A percentile compares a stretch with the other conserved stretches of the same genome.
These are phyloP conservation scores for Pycnomerus fuliginosus DNA, from an alignment of 2,888 invertebrate species.

Conservation along the genomic window DNA sequence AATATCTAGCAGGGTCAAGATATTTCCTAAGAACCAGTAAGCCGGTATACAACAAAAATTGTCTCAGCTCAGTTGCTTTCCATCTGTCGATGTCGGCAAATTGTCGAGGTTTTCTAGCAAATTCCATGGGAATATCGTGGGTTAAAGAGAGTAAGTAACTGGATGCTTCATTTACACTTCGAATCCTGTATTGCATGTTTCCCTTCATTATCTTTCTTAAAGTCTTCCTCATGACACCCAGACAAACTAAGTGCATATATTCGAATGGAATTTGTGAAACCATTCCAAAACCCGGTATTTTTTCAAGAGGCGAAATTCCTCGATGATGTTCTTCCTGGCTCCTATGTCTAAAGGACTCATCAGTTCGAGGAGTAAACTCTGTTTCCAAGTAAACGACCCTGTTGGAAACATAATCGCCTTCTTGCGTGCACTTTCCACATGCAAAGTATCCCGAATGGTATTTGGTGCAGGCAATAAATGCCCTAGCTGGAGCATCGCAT, in stretches of 20 bases:
- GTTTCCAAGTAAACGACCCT: too few species aligned
- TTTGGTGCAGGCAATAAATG: too few species aligned
- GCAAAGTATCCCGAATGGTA: too few species aligned
- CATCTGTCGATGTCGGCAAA: conserved; percentile 17
- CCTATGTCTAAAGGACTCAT: not conserved
- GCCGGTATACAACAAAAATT: conserved; percentile 21
- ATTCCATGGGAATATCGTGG: conserved; percentile 19
- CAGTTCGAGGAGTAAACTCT: too few species aligned
- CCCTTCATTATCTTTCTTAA: not conserved
- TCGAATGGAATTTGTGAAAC: not conserved
- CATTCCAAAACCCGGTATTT: not conserved
- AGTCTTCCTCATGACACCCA: too few species aligned
- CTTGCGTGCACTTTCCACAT: too few species aligned
- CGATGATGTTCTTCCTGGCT: not conserved
- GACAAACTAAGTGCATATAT: not conserved
- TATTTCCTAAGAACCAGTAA: too few species aligned
- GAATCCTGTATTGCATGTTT: not conserved
- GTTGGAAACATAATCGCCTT: too few species aligned
- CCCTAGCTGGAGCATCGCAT: too few species aligned
- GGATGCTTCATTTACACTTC: not conserved
- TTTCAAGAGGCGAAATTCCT: not conserved
- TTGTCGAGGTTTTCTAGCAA: conserved; percentile 23
- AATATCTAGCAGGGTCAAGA: too few species aligned
- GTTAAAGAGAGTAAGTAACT: too few species aligned
- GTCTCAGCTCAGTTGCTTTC: conserved; percentile 27